Evolutionary conservation across 2,888 invertebrate genomes (phyloP), one percentile per base, ranked within the genome.

Genomic region (Ramazzottius varieornatus): DNA sequence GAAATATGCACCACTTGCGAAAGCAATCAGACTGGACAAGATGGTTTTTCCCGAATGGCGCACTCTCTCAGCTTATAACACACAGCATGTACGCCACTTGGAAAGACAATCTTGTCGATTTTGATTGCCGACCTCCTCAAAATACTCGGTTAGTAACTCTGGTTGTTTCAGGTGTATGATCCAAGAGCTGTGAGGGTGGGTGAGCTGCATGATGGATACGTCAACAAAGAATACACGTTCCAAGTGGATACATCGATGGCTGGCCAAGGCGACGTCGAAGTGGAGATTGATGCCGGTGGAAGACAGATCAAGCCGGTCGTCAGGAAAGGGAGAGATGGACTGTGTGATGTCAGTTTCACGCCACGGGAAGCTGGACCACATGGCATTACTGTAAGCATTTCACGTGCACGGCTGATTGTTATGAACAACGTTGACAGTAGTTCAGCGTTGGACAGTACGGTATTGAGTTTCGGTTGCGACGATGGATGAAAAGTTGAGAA

Each of bases 241-340:
- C 75, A 73, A 29, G 29, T 54, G n/a, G 54, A 54, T 24, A 29
- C 54, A 4, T 24, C 54, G 16, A 16, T 8, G 29, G 54, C 54
- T 29, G 54, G 54, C 20, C n/a, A 4, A 4, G 54, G 54, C 16
- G 54, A 54, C 4, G 54, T 54, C 29, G 54, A 54, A 29, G 86
- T 88, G 0, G 79, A 83, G 63, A 86, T 92, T 32, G 83, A 84
- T 67, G 86, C 88, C 70, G 88, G 86, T 33, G 85, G 86, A 1
- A 81, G 82, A 33, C 84, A 85, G 68, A 87, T 90, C 1, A 86
- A 88, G 32, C 86, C 88, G 73, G 82, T 86, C 68, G 83, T 91
- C 68, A 80, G 86, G 32, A 81, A 83, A 63, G 78, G 81, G 54
- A 83, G 83, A 70, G 84, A 85, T 33, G 83, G 83, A 64, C 71